Base-by-base conservation (phyloP, 2,113 vertebrate species). In the Nesogale talazaci region DNA sequence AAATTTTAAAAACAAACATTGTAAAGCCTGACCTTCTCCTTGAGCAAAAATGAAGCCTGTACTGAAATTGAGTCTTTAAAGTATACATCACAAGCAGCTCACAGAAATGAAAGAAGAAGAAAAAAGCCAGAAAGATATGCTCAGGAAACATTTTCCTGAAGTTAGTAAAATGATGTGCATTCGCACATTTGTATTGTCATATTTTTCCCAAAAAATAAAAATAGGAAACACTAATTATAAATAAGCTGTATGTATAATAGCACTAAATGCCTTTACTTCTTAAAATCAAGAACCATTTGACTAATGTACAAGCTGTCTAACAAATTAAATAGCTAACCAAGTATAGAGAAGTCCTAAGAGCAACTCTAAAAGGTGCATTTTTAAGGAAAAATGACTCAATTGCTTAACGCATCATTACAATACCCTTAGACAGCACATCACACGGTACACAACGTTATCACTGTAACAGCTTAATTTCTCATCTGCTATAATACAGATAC, bases 141-240 rank as follows among this genome's bases (percentile, higher is more conserved):
- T 19, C 42, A 92, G 2, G 14, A 89, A 70, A 67, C 29, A 65
- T 46, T 94, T 82, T 88, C 52, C 57, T 61, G 6, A 87, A 92
- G 38, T 3, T 80, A 89, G 34, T 23, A 9, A 65, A 34, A 77
- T 86, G 38, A 70, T 27, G 57, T 27, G 6, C 6, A 89, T 38
- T 89, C 19, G 74, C 15, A 70, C 72, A 72, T 42, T 92, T 90
- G 12, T 17, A 63, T 70, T 80, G 86, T 89, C 14, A 57, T 81
- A n/a, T 40, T 94, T 89, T 83, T 69, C 72, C 80, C 56, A 85
- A 83, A 95, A 95, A 81, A 42, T 22, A 86, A 25, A 79, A 94
- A 92, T 76, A 83, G 85, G 89, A 92, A 63, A 34, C 92, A 79
- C 79, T 92, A 75, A 57, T 11, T 19, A 52, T 63, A 79, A 93